Conservation (phyloP, 2,888 invertebrate genomes). For the Acanthosepion pharaonis region DNA sequence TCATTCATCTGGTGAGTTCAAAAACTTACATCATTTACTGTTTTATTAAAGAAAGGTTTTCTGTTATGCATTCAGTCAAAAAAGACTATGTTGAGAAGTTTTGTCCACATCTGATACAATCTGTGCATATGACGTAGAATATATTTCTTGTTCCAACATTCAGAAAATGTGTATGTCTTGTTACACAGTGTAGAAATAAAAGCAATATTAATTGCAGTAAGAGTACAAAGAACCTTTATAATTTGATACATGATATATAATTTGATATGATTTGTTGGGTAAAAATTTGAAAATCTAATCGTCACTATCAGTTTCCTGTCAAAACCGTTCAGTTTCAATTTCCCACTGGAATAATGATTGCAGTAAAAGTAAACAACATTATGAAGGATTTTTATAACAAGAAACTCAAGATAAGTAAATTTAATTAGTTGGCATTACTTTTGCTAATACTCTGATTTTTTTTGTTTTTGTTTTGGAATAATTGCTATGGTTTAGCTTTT, state of each 20-base stretch:
- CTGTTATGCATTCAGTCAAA: no score
- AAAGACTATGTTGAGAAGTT: no score
- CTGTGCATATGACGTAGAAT: not conserved
- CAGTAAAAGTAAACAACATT: not conserved
- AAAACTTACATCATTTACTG: no score
- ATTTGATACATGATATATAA: constrained; percentile 17
- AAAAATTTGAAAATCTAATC: not conserved
- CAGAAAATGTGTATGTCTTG: not conserved
- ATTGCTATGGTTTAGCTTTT: not conserved
- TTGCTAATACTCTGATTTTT: not conserved
- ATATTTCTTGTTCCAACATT: not conserved
- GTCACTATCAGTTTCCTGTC: not conserved
- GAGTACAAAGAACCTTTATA: not conserved
- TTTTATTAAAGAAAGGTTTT: no score
- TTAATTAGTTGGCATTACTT: constrained; percentile 12
- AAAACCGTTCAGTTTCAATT: not conserved
- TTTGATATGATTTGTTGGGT: not conserved
- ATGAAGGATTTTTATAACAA: constrained; percentile 17
- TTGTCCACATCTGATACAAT: not conserved
- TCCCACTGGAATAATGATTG: not conserved
- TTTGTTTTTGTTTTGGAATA: not conserved
- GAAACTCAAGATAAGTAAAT: constrained; percentile 16
- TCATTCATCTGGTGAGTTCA: no score
- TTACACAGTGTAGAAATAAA: not conserved
- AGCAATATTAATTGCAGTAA: not conserved